Conservation (phyloP, 2,888 invertebrate species). For the Hirtodrosophila confusa region DNA sequence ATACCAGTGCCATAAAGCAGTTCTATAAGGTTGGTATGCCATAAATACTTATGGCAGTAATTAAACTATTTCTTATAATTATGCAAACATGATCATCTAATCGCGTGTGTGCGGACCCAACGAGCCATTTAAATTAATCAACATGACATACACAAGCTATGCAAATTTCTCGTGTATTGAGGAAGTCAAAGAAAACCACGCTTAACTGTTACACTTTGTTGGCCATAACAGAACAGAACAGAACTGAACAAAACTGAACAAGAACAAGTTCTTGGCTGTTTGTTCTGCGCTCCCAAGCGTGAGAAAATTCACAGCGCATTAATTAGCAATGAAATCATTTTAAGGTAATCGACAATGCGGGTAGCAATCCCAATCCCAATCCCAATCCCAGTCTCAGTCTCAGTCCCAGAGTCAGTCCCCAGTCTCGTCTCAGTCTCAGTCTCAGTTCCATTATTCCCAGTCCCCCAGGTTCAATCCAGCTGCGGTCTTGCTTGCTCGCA, state of each 20-base stretch:
- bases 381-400: too few relatives aligned
- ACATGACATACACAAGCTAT: conserved; percentile 49
- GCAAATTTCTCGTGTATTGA: conserved; percentile 59
- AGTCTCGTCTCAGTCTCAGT: too few relatives aligned
- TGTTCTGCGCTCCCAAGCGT: conserved; percentile 45
- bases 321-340: conserved; percentile 68
- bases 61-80: conserved; percentile 36
- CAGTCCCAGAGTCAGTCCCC: too few relatives aligned
- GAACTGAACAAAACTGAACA: conserved; percentile 7
- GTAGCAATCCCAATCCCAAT: conserved; percentile 8
- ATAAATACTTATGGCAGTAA: background rate
- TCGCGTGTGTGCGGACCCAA: conserved; percentile 24
- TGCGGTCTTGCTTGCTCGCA: conserved; percentile 8
- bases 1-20: conserved; percentile 14
- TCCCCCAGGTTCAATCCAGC: background rate
- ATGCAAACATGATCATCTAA: conserved; percentile 25
- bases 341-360: conserved; percentile 60
- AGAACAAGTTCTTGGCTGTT: conserved; percentile 43
- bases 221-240: conserved; percentile 17
- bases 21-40: conserved; percentile 48
- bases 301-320: conserved; percentile 73
- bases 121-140: conserved; percentile 62
- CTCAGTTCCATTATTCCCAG: too few relatives aligned
- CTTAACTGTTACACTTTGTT: conserved; percentile 58
- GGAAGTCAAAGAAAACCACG: conserved; percentile 49